Conservation (phyloP, 2,113 vertebrate species). For the Sminthopsis crassicaudata region DNA sequence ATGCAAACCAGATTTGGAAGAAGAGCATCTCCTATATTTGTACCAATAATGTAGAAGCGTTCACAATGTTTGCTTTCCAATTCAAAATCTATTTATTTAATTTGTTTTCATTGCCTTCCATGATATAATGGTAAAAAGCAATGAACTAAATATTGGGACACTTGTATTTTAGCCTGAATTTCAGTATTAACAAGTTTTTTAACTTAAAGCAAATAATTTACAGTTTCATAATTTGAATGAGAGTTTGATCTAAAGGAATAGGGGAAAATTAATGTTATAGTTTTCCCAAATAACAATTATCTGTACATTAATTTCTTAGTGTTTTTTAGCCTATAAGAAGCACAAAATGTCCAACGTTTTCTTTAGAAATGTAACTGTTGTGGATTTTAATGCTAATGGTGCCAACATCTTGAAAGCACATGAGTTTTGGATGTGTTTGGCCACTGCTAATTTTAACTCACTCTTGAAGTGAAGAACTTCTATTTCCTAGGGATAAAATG, state of each 20-base stretch:
- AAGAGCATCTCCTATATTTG: not conserved
- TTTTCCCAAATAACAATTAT: not conserved
- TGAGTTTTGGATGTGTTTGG: not conserved
- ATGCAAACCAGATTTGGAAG: not conserved
- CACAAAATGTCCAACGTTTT: not conserved
- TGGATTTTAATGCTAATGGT: not conserved
- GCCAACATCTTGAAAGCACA: not conserved
- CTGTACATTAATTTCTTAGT: not conserved
- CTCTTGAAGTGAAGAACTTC: not conserved
- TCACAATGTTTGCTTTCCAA: not conserved
- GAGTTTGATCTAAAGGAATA: not conserved
- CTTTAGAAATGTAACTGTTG: not conserved
- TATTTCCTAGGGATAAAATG: constrained; percentile 11
- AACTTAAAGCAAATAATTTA: not conserved
- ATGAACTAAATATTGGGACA: not conserved
- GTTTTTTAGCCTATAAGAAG: not conserved
- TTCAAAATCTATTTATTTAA: not conserved
- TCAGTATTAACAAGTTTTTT: not conserved
- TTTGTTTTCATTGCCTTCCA: not conserved
- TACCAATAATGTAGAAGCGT: not conserved
- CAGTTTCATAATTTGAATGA: not conserved
- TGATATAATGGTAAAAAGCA: not conserved
- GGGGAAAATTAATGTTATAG: not conserved
- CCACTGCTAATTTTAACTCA: not conserved
- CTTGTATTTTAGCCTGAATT: not conserved